These are phyloP conservation scores for Vannuccia rotundouncinata DNA, from an alignment of 2,888 invertebrate species.

Conservation along the genomic window DNA sequence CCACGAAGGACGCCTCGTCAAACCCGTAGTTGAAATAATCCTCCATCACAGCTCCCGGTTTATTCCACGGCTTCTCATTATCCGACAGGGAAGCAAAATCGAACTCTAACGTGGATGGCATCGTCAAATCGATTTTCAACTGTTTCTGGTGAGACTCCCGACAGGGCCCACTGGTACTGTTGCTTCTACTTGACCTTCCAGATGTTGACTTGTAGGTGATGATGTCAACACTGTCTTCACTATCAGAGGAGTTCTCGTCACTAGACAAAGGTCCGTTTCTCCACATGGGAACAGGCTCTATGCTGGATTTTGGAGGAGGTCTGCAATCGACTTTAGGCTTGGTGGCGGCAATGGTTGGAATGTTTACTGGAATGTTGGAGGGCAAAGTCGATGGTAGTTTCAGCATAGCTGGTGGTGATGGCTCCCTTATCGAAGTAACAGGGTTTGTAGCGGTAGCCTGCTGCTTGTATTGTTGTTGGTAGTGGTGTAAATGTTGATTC, in stretches of 20 bases:
- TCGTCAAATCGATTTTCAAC: background rate
- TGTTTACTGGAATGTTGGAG: too few species aligned
- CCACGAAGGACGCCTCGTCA: background rate
- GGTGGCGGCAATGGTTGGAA: too few species aligned
- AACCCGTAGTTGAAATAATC: slow-evolving; percentile 1
- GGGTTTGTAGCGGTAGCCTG: too few species aligned
- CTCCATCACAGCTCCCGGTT: background rate
- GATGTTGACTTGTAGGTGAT: background rate
- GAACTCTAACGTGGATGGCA: background rate
- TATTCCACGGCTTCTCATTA: slow-evolving; percentile 1
- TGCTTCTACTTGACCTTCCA: background rate
- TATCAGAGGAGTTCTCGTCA: background rate
- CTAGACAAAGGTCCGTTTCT: too few species aligned
- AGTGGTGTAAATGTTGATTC: background rate
- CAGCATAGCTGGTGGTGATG: too few species aligned
- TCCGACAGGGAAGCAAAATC: background rate
- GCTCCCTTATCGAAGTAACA: too few species aligned
- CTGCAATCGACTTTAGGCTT: too few species aligned
- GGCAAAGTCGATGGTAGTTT: too few species aligned
- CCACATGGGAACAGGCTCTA: too few species aligned
- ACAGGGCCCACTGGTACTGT: background rate
- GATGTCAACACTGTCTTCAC: slow-evolving; percentile 3
- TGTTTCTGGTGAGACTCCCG: background rate
- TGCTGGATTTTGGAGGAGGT: too few species aligned
- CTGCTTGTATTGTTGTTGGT: too few species aligned